phyloP scores from a whole-genome alignment of 2,113 vertebrate species.

The Apistogramma diplotaenia region DNA sequence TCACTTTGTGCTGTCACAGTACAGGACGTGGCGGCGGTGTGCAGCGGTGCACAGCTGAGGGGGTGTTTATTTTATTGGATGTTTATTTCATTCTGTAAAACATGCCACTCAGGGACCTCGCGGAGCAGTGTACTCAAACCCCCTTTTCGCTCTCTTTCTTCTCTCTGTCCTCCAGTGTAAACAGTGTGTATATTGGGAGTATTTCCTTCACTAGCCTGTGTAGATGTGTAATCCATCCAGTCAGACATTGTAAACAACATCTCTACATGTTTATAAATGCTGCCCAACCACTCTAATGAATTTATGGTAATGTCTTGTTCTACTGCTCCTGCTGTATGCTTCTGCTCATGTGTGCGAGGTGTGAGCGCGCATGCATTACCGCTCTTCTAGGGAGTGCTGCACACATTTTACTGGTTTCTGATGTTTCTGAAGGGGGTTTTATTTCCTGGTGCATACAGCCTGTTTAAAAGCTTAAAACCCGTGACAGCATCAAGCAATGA shows the following conservation, averaged over 20 bases:
- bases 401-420: conserved; percentile 36
- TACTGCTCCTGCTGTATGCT: conserved; percentile 56
- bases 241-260: conserved; percentile 82
- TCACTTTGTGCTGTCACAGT: conserved; percentile 18
- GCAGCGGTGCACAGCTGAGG: conserved; percentile 41
- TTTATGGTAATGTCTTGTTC: conserved; percentile 80
- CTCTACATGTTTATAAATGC: conserved; percentile 79
- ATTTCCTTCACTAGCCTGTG: conserved; percentile 76
- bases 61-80: conserved; percentile 72
- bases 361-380: conserved; percentile 21
- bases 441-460: conserved; percentile 11
- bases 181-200: conserved; percentile 73
- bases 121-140: conserved; percentile 39
- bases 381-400: background rate
- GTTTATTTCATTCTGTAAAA: conserved; percentile 75
- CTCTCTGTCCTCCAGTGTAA: conserved; percentile 62
- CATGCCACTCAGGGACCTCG: conserved; percentile 65
- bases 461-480: conserved; percentile 56
- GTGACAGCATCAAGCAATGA: conserved; percentile 38
- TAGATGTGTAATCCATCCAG: conserved; percentile 82
- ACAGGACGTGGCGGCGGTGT: conserved; percentile 47
- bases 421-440: conserved; percentile 23
- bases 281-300: conserved; percentile 81
- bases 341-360: conserved; percentile 28
- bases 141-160: conserved; percentile 14